phyloP scores from a whole-genome alignment of 2,888 invertebrate genomes.

The Amphipyra berbera region DNA sequence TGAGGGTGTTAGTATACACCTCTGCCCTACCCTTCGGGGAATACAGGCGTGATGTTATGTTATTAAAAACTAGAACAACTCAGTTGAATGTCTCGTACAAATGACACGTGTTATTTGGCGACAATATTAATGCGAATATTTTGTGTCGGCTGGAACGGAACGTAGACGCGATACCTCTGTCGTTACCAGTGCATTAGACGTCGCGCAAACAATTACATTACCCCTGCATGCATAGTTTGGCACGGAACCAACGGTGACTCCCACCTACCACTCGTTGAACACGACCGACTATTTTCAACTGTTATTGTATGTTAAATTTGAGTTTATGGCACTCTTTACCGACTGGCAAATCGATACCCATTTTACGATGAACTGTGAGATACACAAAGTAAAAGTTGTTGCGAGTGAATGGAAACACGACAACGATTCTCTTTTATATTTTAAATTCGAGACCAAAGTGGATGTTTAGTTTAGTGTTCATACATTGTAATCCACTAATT shows the following conservation, averaged over 20 bases:
- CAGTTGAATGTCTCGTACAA: slow-evolving; percentile 6
- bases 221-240: slow-evolving; percentile 82
- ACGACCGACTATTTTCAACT: slow-evolving; percentile 78
- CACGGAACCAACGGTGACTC: slow-evolving; percentile 79
- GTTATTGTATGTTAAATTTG: slow-evolving; percentile 78
- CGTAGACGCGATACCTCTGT: slow-evolving; percentile 65
- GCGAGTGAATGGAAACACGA: slow-evolving; percentile 17
- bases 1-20: too few relatives aligned
- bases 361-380: slow-evolving; percentile 58
- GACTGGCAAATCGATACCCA: slow-evolving; percentile 67
- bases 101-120: slow-evolving; percentile 39
- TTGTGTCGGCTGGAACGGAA: slow-evolving; percentile 55
- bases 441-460: slow-evolving; percentile 29
- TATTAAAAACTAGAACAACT: slow-evolving; percentile 1
- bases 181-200: slow-evolving; percentile 79
- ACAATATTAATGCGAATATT: slow-evolving; percentile 58
- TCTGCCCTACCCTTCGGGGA: too few relatives aligned
- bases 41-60: too few relatives aligned
- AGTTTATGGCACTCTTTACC: slow-evolving; percentile 75
- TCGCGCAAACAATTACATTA: slow-evolving; percentile 81
- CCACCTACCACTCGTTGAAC: slow-evolving; percentile 71
- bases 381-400: slow-evolving; percentile 56
- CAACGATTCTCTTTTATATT: slow-evolving; percentile 34
- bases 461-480: slow-evolving; percentile 19
- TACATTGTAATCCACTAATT: slow-evolving; percentile 33